Base-by-base conservation (phyloP, 2,113 vertebrate species). In the Pluvianellus socialis region DNA sequence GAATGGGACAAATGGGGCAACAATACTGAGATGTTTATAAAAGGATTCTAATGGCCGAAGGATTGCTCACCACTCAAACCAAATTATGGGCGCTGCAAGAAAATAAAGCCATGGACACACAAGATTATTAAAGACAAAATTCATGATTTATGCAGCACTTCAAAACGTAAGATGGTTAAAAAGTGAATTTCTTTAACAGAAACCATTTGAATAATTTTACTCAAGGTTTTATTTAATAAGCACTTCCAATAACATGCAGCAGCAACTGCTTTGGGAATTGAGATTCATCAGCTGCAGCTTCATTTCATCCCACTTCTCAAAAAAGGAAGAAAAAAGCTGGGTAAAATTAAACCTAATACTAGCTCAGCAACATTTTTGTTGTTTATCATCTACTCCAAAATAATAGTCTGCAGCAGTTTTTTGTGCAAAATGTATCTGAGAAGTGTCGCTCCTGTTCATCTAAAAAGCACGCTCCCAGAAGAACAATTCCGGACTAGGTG, bases 201-300 rank as follows among this genome's bases (percentile, higher is more conserved):
- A 45, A 44, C 42, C 38, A 94, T 87, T 85, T 80, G 87, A 94
- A 84, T 89, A 76, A 73, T 89, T 91, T 93, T 63, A 90, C 61
- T 88, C 45, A 26, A 86, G 66, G 58, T 38, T 68, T 92, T 86
- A 62, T 71, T 93, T 71, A 94, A 91, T 42, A 56, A 91, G 50
- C 55, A 73, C 32, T 84, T 76, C 58, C 49, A 94, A 80, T 45
- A 79, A 24, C 26, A 70, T 14, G 56, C 82, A 62, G 50, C 13
- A 40, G 53, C 52, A 79, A 65, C 28, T 81, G 63, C 53, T 94
- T 80, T 35, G 50, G 73, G 15, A 65, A 61, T 38, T 59, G 10
- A 77, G 38, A 79, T 32, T 42, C 32, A 82, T 67, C 56, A 72
- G 63, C 66, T 30, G 74, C 75, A 76, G 82, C 40, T 76, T 92